These are phyloP conservation scores for Rhamphomyia laevipes DNA, from an alignment of 2,888 invertebrate genomes.

Conservation along the genomic window DNA sequence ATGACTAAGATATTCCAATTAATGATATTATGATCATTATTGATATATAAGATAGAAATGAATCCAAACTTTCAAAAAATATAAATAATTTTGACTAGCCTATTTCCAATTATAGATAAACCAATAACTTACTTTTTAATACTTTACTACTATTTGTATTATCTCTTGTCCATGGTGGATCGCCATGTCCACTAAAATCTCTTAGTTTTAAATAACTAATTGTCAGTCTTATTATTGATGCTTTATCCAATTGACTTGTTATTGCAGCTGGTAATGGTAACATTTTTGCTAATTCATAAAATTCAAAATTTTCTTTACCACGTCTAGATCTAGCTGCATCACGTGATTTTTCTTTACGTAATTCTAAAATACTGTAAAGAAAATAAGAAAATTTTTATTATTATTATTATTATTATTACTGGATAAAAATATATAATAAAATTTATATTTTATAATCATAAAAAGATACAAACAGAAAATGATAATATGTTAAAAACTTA, in stretches of 20 bases:
- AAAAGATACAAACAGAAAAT: no score
- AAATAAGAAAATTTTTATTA: slow-evolving; percentile 20
- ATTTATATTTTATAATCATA: no score
- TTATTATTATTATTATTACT: neutral
- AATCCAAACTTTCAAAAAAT: no score
- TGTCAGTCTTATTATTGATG: slow-evolving; percentile 90
- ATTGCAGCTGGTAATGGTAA: slow-evolving; percentile 81
- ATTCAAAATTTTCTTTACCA: slow-evolving; percentile 93
- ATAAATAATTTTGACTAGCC: no score
- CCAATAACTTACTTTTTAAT: slow-evolving; percentile 61
- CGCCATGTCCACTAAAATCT: slow-evolving; percentile 91
- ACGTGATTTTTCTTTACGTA: slow-evolving; percentile 86
- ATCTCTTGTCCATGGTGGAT: slow-evolving; percentile 89
- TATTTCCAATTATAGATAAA: no score
- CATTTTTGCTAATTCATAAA: slow-evolving; percentile 93
- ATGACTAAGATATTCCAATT: no score
- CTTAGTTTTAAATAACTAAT: slow-evolving; percentile 90
- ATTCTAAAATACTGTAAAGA: slow-evolving; percentile 78
- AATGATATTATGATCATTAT: no score
- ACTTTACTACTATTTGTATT: slow-evolving; percentile 65
- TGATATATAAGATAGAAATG: no score
- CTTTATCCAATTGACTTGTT: slow-evolving; percentile 89
- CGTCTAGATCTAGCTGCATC: slow-evolving; percentile 85
- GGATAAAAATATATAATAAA: no score
- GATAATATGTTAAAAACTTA: no score